Evolutionary conservation across 2,888 invertebrate species (phyloP).

Genomic region (Orchesella flavescens): DNA sequence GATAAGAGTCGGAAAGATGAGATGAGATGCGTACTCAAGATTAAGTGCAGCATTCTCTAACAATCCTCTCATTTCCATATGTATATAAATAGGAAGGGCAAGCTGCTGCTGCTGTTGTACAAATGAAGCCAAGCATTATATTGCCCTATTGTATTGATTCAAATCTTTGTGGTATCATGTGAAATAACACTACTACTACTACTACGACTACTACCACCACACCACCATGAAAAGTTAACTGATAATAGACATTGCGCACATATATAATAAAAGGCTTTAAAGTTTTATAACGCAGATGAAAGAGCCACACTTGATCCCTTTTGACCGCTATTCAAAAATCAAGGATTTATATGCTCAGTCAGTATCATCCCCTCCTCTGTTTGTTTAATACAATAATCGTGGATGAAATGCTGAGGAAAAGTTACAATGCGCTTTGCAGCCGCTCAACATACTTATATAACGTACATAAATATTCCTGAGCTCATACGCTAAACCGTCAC

Average conservation of each 20-base stretch:
- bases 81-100: background rate
- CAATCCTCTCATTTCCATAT: background rate
- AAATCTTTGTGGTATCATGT: background rate
- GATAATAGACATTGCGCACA: background rate
- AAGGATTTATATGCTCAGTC: constrained; percentile 45
- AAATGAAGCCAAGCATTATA: background rate
- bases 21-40: constrained; percentile 37
- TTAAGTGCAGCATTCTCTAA: constrained; percentile 21
- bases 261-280: background rate
- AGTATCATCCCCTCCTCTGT: background rate
- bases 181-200: background rate
- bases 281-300: constrained; percentile 1
- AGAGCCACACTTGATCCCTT: constrained; percentile 45
- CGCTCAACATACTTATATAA: too few species aligned
- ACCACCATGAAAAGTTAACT: constrained; percentile 44
- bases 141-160: background rate
- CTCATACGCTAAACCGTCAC: background rate
- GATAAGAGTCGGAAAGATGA: constrained; percentile 7
- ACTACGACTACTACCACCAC: background rate
- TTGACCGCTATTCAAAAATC: constrained; percentile 51
- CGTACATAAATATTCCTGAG: too few species aligned
- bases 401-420: background rate
- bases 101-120: background rate
- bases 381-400: background rate
- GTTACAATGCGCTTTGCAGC: too few species aligned